Evolutionary conservation across 1,140 invertebrate genomes (phyloP).

Genomic region (Lordiphosa clarofinis): DNA sequence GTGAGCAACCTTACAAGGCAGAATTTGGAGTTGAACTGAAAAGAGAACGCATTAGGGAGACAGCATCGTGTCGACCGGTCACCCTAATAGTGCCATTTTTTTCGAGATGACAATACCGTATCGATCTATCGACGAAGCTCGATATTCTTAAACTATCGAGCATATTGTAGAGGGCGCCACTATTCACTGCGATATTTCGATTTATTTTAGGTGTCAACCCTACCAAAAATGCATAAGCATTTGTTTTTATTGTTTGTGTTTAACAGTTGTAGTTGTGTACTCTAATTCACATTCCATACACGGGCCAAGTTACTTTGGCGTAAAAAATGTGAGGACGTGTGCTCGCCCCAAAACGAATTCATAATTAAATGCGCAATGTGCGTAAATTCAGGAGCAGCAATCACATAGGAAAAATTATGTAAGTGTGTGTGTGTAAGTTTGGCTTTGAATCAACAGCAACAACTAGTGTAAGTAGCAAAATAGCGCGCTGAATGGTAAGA

Average conservation of each 20-base stretch:
- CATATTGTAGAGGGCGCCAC: too few relatives aligned
- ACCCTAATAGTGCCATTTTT: too few relatives aligned
- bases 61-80: too few relatives aligned
- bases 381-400: constrained; percentile 40
- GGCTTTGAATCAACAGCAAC: too few relatives aligned
- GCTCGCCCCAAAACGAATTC: not conserved
- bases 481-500: constrained; percentile 30
- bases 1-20: constrained; percentile 5
- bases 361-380: constrained; percentile 46
- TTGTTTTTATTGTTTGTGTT: constrained; percentile 66
- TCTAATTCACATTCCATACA: constrained; percentile 28
- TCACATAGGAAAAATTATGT: constrained; percentile 65
- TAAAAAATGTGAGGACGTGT: constrained; percentile 23
- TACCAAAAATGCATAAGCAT: constrained; percentile 43
- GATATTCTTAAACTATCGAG: too few relatives aligned
- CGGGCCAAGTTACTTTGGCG: not conserved
- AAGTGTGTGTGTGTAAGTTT: constrained; percentile 45
- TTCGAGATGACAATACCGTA: too few relatives aligned
- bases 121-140: too few relatives aligned
- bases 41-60: not conserved
- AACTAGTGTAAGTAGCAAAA: constrained; percentile 30
- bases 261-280: constrained; percentile 23
- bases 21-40: constrained; percentile 2
- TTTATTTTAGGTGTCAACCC: constrained; percentile 62
- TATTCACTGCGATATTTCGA: constrained; percentile 16